Base-by-base conservation (phyloP, 1,140 invertebrate species). In the Eriocheir sinensis region DNA sequence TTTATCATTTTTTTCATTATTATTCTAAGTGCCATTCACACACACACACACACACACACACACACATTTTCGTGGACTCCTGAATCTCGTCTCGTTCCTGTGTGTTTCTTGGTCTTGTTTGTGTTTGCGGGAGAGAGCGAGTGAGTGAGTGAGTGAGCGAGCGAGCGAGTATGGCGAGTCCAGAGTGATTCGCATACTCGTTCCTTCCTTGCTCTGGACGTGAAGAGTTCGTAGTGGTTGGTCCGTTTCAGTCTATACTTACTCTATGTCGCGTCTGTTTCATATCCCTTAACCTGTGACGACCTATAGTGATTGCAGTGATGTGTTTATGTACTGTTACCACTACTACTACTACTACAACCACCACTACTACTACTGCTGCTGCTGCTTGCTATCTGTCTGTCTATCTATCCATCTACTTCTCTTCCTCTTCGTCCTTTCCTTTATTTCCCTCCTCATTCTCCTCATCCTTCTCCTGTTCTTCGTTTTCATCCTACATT, bases 41-140 rank as follows among this genome's bases (percentile, higher is more conserved):
- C 15, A 48, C 15, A 48, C 15, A 48, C 15, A 48, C 15, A 48
- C 15, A 48, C 15, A 48, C 15, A 48, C 15, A 48, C 15, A 48
- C 15, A 48, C 15, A 48, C 15, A 48, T 27, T 86, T 27, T 41
- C 83, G 36, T 86, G 34, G 34, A 40, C 36, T 41, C 27, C 34
- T 86, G 0, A 27, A 1, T n/a, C 21, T 38, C 15, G 83, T n/a
- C 21, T 38, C 15, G 83, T 38, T 86, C 34, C 36, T 86, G 12
- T 86, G 32, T 86, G 83, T 86, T 38, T 72, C n/a, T 86, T 86
- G 34, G 83, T 86, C 34, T 86, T 86, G 83, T 21, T 38, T 86
- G 83, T 86, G 83, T 21, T 38, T 86, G 83, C 36, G 83, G 34
- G 17, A 40, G 83, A 40, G 83, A 34, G 80, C 1, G 80, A 40